Conservation (phyloP, 2,888 invertebrate species). For the Scaeva pyrastri region DNA sequence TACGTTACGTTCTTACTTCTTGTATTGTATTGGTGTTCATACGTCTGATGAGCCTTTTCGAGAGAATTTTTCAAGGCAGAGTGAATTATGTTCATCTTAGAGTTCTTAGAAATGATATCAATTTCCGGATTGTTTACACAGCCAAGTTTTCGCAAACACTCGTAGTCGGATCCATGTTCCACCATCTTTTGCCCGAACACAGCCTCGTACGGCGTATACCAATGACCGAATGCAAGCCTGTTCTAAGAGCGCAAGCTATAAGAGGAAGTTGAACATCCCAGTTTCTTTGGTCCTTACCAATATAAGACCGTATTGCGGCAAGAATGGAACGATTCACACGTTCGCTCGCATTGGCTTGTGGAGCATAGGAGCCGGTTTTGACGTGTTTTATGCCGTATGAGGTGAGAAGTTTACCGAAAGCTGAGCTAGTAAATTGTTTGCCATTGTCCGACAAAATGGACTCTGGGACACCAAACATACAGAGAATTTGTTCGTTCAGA, state of each 20-base stretch:
- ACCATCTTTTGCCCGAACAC: constrained; percentile 19
- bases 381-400: neutral
- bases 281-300: neutral
- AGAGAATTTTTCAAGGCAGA: neutral
- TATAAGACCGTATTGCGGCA: neutral
- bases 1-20: neutral
- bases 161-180: constrained; percentile 3
- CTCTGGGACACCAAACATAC: constrained; percentile 6
- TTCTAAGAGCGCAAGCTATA: constrained; percentile 5
- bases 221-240: neutral
- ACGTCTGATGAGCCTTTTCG: neutral
- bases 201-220: constrained; percentile 15
- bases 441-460: neutral
- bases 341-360: constrained; percentile 10
- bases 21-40: neutral
- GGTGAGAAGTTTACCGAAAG: neutral
- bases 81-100: constrained; percentile 24
- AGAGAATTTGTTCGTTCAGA: neutral
- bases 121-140: constrained; percentile 9
- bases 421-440: neutral
- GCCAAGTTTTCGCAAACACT: neutral
- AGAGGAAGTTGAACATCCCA: neutral
- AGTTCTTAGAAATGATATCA: neutral
- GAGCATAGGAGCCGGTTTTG: neutral
- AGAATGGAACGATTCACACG: constrained; percentile 4